phyloP scores from a whole-genome alignment of 1,140 invertebrate species.

The Papilio xuthus region DNA sequence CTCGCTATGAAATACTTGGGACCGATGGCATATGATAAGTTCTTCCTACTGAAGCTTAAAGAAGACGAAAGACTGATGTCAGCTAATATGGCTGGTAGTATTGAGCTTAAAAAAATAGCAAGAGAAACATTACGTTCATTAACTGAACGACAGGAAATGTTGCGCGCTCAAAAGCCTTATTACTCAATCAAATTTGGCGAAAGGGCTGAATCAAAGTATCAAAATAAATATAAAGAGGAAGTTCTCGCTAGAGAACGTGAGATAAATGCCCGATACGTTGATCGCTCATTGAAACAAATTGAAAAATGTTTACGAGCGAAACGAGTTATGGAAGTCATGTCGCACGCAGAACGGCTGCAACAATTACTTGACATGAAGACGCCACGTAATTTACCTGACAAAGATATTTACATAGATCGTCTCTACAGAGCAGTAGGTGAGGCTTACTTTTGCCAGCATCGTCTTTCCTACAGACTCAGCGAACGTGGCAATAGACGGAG shows the following conservation, averaged over 20 bases:
- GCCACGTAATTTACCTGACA: slow-evolving; percentile 68
- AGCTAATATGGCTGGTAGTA: slow-evolving; percentile 76
- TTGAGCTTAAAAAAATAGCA: slow-evolving; percentile 67
- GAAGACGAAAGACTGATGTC: slow-evolving; percentile 71
- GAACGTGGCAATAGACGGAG: slow-evolving; percentile 73
- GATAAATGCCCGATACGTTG: slow-evolving; percentile 72
- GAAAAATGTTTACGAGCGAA: slow-evolving; percentile 70
- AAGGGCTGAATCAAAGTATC: slow-evolving; percentile 74
- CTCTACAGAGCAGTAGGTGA: slow-evolving; percentile 73
- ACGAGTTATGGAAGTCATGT: slow-evolving; percentile 70
- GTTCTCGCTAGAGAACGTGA: slow-evolving; percentile 73
- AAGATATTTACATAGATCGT: slow-evolving; percentile 69
- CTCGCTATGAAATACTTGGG: slow-evolving; percentile 82
- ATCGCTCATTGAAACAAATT: slow-evolving; percentile 72
- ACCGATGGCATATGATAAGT: slow-evolving; percentile 81
- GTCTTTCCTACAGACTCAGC: slow-evolving; percentile 72
- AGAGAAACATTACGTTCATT: slow-evolving; percentile 78
- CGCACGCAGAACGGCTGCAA: slow-evolving; percentile 71
- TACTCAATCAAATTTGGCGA: slow-evolving; percentile 82
- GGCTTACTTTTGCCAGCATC: slow-evolving; percentile 67
- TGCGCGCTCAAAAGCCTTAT: slow-evolving; percentile 80
- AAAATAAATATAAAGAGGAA: slow-evolving; percentile 73
- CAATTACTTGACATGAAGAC: slow-evolving; percentile 69
- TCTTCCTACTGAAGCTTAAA: slow-evolving; percentile 76
- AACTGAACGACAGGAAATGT: slow-evolving; percentile 78